Percentiles rank a stretch among this genome's conserved stretches.
Evolutionary conservation across 2,113 vertebrate genomes (phyloP).

Genomic region (Tretioscincus oriximinensis): DNA sequence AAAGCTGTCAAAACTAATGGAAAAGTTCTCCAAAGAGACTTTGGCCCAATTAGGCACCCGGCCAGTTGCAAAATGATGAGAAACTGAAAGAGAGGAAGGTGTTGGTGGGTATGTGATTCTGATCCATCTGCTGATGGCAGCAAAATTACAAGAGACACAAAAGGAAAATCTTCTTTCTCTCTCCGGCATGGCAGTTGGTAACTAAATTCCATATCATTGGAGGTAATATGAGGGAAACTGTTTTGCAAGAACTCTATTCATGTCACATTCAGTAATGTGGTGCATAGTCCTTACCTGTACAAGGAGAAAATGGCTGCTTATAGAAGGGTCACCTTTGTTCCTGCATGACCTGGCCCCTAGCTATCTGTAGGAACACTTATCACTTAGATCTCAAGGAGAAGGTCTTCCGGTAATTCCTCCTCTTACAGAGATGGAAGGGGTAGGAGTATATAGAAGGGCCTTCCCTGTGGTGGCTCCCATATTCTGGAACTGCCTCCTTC

Average conservation of each 20-base stretch:
- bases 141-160: background rate
- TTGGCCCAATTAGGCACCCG: background rate
- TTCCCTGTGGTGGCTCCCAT: too few species aligned
- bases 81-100: background rate
- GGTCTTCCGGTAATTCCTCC: too few species aligned
- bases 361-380: background rate
- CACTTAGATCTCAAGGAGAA: too few species aligned
- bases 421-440: too few species aligned
- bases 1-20: slow-evolving; percentile 16
- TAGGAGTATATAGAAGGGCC: too few species aligned
- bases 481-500: too few species aligned
- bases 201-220: background rate
- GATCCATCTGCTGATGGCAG: background rate
- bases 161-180: background rate
- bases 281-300: background rate
- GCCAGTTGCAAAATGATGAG: background rate
- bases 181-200: background rate
- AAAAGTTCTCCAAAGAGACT: background rate
- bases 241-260: background rate
- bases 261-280: background rate
- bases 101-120: background rate
- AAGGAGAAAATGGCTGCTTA: background rate
- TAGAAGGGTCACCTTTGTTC: background rate
- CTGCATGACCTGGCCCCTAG: too few species aligned
- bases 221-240: background rate